Conservation (phyloP, 2,888 invertebrate species). For the Acleris emargana region DNA sequence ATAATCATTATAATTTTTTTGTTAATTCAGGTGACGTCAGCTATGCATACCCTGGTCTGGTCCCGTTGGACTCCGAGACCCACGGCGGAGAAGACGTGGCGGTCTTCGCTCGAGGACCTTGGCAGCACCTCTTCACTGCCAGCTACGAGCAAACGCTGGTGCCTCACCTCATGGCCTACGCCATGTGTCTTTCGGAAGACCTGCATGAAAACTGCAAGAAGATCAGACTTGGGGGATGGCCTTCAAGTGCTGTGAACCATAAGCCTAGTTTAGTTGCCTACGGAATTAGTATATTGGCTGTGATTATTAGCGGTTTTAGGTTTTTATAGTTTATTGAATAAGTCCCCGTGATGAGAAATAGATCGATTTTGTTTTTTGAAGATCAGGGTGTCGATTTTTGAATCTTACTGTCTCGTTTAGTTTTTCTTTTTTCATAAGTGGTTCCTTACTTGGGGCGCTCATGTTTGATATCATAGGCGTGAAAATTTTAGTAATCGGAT, state of each 20-base stretch:
- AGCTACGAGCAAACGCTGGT: conserved; percentile 90
- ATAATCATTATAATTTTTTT: neutral
- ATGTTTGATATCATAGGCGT: too few relatives aligned
- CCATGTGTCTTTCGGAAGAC: conserved; percentile 86
- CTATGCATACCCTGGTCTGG: conserved; percentile 84
- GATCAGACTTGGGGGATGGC: conserved; percentile 42
- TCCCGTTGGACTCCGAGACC: conserved; percentile 86
- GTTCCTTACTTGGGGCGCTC: too few relatives aligned
- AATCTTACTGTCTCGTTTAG: too few relatives aligned
- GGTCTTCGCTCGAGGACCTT: conserved; percentile 88
- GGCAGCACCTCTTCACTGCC: conserved; percentile 91
- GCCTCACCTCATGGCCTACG: conserved; percentile 89
- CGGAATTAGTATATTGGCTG: conserved; percentile 34
- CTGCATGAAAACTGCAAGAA: conserved; percentile 69
- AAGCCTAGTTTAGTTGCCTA: conserved; percentile 33
- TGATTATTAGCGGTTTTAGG: conserved; percentile 36
- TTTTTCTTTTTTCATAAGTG: too few relatives aligned
- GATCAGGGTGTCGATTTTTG: neutral
- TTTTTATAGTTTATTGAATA: conserved; percentile 14
- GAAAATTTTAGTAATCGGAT: too few relatives aligned
- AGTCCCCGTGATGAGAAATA: neutral
- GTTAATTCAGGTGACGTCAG: conserved; percentile 66
- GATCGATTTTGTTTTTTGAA: neutral
- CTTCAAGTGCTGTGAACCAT: conserved; percentile 40
- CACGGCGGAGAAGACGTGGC: conserved; percentile 92